Evolutionary conservation across 2,888 invertebrate species (phyloP).

Genomic region (Anodontia alba): DNA sequence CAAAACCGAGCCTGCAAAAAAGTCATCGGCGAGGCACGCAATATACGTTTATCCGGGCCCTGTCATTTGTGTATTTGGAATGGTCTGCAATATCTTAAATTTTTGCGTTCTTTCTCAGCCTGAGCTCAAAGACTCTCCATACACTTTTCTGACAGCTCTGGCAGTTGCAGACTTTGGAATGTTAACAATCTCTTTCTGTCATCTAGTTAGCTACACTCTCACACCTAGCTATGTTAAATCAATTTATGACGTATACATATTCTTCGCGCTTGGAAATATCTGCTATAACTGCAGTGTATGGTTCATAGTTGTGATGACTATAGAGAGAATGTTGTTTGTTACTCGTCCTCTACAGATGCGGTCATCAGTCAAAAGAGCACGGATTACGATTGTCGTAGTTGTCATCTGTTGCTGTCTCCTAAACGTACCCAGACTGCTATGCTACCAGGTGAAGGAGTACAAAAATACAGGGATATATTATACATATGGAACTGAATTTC

Average conservation of each 20-base stretch:
- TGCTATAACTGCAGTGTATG: constrained; percentile 77
- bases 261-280: constrained; percentile 76
- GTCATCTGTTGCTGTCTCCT: constrained; percentile 67
- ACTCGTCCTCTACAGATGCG: constrained; percentile 73
- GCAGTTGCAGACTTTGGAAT: constrained; percentile 76
- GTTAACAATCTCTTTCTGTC: constrained; percentile 70
- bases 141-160: constrained; percentile 79
- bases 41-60: constrained; percentile 72
- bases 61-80: constrained; percentile 77
- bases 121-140: constrained; percentile 79
- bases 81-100: constrained; percentile 80
- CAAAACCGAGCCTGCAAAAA: too few relatives aligned
- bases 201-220: constrained; percentile 47
- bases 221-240: constrained; percentile 63
- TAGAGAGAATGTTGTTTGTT: constrained; percentile 80
- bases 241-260: constrained; percentile 75
- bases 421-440: constrained; percentile 75
- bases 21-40: not conserved
- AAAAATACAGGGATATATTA: constrained; percentile 23
- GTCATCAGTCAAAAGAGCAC: constrained; percentile 71
- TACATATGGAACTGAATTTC: constrained; percentile 61
- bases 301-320: constrained; percentile 78
- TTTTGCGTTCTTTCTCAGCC: constrained; percentile 77
- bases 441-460: constrained; percentile 50
- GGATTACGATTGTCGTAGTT: constrained; percentile 63